These are phyloP conservation scores for Amiota minor DNA, from an alignment of 2,888 invertebrate species.

Conservation along the genomic window DNA sequence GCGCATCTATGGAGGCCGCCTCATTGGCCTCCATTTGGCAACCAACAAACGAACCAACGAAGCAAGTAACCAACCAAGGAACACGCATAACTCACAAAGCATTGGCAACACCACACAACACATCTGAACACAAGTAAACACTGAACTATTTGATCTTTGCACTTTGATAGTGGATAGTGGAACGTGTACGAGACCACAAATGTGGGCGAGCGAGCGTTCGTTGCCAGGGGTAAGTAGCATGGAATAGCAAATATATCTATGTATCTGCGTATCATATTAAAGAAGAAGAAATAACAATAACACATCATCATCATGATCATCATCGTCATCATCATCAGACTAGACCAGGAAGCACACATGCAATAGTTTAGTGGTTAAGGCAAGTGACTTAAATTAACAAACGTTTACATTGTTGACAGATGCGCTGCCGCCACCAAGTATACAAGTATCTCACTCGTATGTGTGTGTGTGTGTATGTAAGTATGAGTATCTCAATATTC, in stretches of 20 bases:
- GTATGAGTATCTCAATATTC: slow-evolving; percentile 16
- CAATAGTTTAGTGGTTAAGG: slow-evolving; percentile 37
- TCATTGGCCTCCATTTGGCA: slow-evolving; percentile 9
- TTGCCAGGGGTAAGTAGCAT: slow-evolving; percentile 1
- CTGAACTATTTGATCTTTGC: slow-evolving; percentile 64
- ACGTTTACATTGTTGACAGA: slow-evolving; percentile 45
- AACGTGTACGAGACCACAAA: slow-evolving; percentile 37
- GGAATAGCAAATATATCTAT: neutral
- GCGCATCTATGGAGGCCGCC: neutral
- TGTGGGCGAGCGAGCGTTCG: neutral
- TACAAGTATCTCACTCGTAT: neutral
- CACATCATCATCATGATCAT: too few species aligned
- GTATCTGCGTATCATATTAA: slow-evolving; percentile 28
- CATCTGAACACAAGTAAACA: slow-evolving; percentile 35
- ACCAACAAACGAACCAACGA: slow-evolving; percentile 14
- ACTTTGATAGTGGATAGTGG: slow-evolving; percentile 55
- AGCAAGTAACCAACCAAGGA: too few species aligned
- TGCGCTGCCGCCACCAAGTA: slow-evolving; percentile 27
- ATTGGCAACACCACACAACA: slow-evolving; percentile 31
- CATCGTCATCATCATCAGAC: too few species aligned
- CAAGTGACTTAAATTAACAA: slow-evolving; percentile 54
- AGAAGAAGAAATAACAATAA: too few species aligned
- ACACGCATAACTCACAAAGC: neutral
- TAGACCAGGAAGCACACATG: slow-evolving; percentile 51
- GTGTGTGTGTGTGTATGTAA: neutral